Evolutionary conservation across 1,140 invertebrate species (phyloP).

Genomic region (Cherax quadricarinatus): DNA sequence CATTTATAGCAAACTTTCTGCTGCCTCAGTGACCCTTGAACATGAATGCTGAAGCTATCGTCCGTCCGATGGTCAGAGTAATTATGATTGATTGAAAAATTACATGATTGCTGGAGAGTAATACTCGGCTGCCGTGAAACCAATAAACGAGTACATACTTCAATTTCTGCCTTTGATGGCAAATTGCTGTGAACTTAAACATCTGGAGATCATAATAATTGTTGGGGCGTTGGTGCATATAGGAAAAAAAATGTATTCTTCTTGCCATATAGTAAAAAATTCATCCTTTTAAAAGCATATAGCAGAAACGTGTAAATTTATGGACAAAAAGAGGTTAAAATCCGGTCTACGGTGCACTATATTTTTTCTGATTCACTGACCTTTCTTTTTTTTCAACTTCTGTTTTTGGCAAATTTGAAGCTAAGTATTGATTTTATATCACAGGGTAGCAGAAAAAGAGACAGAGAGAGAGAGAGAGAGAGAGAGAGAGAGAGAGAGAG

Average conservation of each 20-base stretch:
- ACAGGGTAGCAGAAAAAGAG: too few relatives aligned
- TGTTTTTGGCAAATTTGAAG: too few relatives aligned
- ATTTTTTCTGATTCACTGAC: too few relatives aligned
- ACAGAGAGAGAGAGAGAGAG: not conserved
- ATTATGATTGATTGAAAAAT: not conserved
- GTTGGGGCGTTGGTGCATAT: not conserved
- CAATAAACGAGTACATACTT: not conserved
- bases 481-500: slow-evolving; percentile 10
- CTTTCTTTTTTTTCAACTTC: too few relatives aligned
- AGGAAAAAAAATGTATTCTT: too few relatives aligned
- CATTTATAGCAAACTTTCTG: too few relatives aligned
- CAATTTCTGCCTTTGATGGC: not conserved
- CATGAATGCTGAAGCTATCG: not conserved
- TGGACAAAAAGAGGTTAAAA: too few relatives aligned
- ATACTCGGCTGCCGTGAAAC: not conserved
- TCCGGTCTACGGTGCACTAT: too few relatives aligned
- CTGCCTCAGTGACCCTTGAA: not conserved
- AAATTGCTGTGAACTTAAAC: not conserved
- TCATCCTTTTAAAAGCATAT: too few relatives aligned
- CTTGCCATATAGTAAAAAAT: too few relatives aligned
- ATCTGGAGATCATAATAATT: not conserved
- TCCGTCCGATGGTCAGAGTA: not conserved
- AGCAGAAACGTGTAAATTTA: too few relatives aligned
- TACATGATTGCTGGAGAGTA: not conserved
- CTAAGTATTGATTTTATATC: too few relatives aligned